Evolutionary conservation across 2,888 invertebrate species (phyloP).

Genomic region (Villa cingulata): DNA sequence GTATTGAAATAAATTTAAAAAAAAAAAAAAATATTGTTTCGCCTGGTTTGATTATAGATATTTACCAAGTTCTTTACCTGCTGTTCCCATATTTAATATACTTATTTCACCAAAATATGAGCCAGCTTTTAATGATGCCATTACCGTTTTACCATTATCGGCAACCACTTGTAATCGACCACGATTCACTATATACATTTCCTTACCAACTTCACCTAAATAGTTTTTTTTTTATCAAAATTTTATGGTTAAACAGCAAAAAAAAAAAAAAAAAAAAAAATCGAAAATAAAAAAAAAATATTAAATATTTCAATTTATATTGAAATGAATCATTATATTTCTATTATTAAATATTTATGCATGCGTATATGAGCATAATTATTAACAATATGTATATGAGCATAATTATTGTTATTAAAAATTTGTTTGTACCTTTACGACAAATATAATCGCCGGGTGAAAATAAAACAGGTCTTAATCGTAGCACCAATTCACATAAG

Average conservation of each 20-base stretch:
- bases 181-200: slow-evolving; percentile 99
- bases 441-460: slow-evolving; percentile 98
- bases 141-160: slow-evolving; percentile 87
- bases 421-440: slow-evolving; percentile 68
- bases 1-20: not conserved
- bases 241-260: not conserved
- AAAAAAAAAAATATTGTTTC: slow-evolving; percentile 26
- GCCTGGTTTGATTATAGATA: slow-evolving; percentile 50
- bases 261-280: not conserved
- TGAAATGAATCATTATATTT: too few relatives aligned
- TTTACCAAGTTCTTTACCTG: slow-evolving; percentile 96
- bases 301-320: too few relatives aligned
- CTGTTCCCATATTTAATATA: slow-evolving; percentile 98
- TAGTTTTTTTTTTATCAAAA: too few relatives aligned
- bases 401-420: not conserved
- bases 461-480: slow-evolving; percentile 89
- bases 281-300: too few relatives aligned
- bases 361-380: not conserved
- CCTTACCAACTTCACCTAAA: slow-evolving; percentile 95
- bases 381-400: too few relatives aligned
- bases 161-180: slow-evolving; percentile 90
- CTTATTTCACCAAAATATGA: slow-evolving; percentile 99
- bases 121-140: slow-evolving; percentile 95
- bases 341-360: too few relatives aligned
- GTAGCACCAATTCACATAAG: slow-evolving; percentile 89